Conservation (phyloP, 2,113 vertebrate genomes). For the Guaruba guarouba region DNA sequence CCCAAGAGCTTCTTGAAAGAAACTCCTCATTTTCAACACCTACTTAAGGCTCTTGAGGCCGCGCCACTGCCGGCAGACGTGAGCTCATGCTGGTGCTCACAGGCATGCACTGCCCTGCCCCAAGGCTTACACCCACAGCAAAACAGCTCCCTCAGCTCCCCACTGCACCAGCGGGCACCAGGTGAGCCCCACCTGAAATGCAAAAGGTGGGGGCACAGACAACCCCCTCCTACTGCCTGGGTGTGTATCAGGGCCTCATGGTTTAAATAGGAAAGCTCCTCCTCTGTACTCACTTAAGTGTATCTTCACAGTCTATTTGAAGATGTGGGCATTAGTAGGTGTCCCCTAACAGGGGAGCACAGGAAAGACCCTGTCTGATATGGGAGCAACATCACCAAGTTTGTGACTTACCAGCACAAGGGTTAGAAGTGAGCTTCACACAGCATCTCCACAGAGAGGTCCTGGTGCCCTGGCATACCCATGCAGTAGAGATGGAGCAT, state of each 20-base stretch:
- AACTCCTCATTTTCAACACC: constrained; percentile 72
- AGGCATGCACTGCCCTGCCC: background rate
- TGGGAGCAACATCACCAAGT: fast-evolving
- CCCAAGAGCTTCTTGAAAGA: constrained; percentile 46
- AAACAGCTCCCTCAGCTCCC: background rate
- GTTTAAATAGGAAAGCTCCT: background rate
- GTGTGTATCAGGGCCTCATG: fast-evolving
- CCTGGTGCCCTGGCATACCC: background rate
- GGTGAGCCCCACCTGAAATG: background rate
- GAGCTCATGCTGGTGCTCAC: constrained; percentile 62
- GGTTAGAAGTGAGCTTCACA: fast-evolving
- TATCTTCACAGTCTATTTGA: no score
- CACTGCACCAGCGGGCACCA: fast-evolving
- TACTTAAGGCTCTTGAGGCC: constrained; percentile 67
- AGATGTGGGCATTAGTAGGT: background rate
- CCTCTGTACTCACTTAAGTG: background rate
- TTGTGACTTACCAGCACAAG: background rate
- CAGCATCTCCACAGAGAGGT: fast-evolving
- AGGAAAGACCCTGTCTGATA: background rate
- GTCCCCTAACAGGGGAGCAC: background rate
- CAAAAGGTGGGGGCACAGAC: background rate
- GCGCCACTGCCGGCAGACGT: constrained; percentile 51
- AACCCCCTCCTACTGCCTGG: fast-evolving
- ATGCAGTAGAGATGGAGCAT: fast-evolving
- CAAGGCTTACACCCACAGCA: constrained; percentile 32